Percentiles rank a stretch among this genome's conserved stretches.
These are phyloP conservation scores for Naja naja DNA, from an alignment of 2,113 vertebrate genomes.

Conservation along the genomic window DNA sequence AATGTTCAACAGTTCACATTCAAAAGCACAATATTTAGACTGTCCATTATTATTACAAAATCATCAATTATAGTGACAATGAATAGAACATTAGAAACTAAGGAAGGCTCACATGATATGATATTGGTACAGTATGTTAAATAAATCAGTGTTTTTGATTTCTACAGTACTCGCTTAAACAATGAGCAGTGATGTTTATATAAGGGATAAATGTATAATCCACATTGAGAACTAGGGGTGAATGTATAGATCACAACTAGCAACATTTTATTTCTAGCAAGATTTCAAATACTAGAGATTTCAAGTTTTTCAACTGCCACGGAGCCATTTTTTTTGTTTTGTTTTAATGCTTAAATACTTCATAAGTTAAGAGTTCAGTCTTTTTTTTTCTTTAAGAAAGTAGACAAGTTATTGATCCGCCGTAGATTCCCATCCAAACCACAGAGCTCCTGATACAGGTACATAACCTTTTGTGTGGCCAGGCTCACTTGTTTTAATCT, in stretches of 20 bases:
- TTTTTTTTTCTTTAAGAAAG: not conserved
- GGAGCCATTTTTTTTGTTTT: not conserved
- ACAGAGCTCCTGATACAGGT: not conserved
- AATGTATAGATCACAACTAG: not conserved
- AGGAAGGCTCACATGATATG: rapidly evolving
- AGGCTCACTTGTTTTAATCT: not conserved
- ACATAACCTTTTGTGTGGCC: not conserved
- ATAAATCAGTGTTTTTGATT: not conserved
- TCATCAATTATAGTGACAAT: not conserved
- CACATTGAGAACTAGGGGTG: too few species aligned
- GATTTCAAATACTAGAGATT: not conserved
- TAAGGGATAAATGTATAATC: not conserved
- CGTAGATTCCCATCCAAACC: not conserved
- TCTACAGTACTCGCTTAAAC: not conserved
- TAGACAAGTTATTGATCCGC: not conserved
- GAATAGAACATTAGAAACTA: not conserved
- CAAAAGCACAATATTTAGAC: not conserved
- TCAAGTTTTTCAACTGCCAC: not conserved
- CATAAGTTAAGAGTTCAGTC: not conserved
- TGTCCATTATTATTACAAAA: conserved; percentile 13
- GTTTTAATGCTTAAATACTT: not conserved
- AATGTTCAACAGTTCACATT: not conserved
- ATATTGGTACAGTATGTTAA: not conserved
- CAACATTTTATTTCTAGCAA: not conserved
- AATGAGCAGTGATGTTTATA: not conserved